Conservation (phyloP, 2,113 vertebrate species). For the Rousettus leschenaultii region DNA sequence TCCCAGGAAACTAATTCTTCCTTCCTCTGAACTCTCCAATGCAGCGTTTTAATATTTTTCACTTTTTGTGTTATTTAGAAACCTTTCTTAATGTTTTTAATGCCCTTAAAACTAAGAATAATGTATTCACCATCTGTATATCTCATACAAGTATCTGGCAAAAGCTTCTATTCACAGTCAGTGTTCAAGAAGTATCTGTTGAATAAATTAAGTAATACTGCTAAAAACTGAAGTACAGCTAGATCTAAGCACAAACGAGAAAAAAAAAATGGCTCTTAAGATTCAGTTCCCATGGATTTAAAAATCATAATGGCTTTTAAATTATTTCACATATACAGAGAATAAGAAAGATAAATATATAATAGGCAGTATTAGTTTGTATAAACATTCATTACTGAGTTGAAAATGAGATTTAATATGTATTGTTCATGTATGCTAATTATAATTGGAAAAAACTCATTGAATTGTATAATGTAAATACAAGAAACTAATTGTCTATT, state of each 20-base stretch:
- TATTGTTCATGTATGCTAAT: neutral
- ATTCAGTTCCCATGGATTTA: neutral
- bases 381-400: neutral
- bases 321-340: neutral
- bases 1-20: neutral
- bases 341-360: neutral
- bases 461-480: no score
- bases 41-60: neutral
- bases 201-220: neutral
- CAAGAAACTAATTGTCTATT: no score
- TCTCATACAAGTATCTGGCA: neutral
- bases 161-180: neutral
- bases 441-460: no score
- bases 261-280: neutral
- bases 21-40: neutral
- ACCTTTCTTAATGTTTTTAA: neutral
- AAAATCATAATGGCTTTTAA: neutral
- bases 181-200: neutral
- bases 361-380: neutral
- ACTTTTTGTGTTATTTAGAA: neutral
- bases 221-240: neutral
- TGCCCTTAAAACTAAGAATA: neutral
- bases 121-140: neutral
- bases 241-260: neutral
- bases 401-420: slow-evolving; percentile 6